Conservation (phyloP, 2,888 invertebrate species). For the Phlogophora meticulosa region DNA sequence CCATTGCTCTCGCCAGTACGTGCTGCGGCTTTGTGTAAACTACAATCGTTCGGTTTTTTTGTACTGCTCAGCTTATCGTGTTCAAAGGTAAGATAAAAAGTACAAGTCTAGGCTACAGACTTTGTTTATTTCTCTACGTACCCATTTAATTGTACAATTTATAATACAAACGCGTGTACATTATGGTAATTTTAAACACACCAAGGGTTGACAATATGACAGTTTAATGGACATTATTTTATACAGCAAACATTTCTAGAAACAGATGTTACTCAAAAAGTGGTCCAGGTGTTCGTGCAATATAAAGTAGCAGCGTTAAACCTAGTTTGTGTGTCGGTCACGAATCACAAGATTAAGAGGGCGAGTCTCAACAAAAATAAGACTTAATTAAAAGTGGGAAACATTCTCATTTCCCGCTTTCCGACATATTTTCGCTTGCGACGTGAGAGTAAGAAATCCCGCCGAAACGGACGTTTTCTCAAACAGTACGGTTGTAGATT, state of each 20-base stretch:
- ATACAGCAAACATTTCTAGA: conserved; percentile 54
- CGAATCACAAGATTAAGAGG: conserved; percentile 74
- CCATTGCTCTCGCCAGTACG: conserved; percentile 51
- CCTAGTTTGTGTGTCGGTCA: conserved; percentile 78
- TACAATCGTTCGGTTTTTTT: conserved; percentile 49
- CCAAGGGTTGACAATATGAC: conserved; percentile 45
- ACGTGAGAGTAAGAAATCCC: conserved; percentile 72
- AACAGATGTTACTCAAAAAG: conserved; percentile 56
- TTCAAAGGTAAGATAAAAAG: conserved; percentile 62
- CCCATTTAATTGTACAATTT: conserved; percentile 44
- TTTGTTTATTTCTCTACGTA: conserved; percentile 19
- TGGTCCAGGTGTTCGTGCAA: conserved; percentile 47
- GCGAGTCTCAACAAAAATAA: conserved; percentile 75
- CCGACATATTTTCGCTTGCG: conserved; percentile 68
- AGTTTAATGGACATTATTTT: conserved; percentile 52
- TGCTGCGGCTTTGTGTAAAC: conserved; percentile 54
- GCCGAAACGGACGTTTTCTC: conserved; percentile 66
- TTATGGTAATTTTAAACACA: conserved; percentile 55
- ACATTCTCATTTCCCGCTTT: conserved; percentile 69
- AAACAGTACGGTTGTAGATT: conserved; percentile 75
- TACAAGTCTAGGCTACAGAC: conserved; percentile 32
- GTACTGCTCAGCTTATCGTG: conserved; percentile 54
- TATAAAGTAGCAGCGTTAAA: conserved; percentile 55
- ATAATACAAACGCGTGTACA: conserved; percentile 39
- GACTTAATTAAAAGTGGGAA: conserved; percentile 81